Conservation (phyloP, 2,888 invertebrate species). For the Rambutsinella grinnellia region DNA sequence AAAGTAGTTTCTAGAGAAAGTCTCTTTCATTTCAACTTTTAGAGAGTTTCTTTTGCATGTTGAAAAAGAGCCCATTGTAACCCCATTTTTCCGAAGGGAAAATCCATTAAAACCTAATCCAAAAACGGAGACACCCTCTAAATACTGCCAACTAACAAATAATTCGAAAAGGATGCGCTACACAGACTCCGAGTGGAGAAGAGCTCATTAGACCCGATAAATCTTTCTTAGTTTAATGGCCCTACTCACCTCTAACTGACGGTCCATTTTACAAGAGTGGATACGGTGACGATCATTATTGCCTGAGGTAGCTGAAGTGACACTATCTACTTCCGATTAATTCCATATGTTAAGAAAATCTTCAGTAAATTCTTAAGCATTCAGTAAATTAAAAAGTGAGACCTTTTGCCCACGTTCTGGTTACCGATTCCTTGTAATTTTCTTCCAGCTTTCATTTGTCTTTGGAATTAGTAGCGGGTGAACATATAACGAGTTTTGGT, state of each 20-base stretch:
- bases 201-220: conserved; percentile 48
- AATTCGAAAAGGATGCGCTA: conserved; percentile 6
- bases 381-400: too few relatives aligned
- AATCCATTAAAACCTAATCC: conserved; percentile 65
- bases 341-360: too few relatives aligned
- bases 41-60: conserved; percentile 14
- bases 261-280: conserved; percentile 11
- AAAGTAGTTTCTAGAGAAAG: background rate
- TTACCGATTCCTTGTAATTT: too few relatives aligned
- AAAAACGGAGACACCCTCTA: conserved; percentile 42
- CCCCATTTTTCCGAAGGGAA: conserved; percentile 38
- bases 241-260: conserved; percentile 31
- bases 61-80: conserved; percentile 4
- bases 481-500: conserved; percentile 43
- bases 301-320: background rate
- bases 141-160: conserved; percentile 27
- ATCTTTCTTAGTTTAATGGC: conserved; percentile 49
- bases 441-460: conserved; percentile 27
- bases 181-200: background rate
- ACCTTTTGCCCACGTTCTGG: background rate
- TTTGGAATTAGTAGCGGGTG: conserved; percentile 27
- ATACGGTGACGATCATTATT: background rate
- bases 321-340: background rate
- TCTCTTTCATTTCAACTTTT: background rate
- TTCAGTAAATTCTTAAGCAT: too few relatives aligned